phyloP scores from a whole-genome alignment of 2,113 vertebrate species.

The Drymodes brunneopygia region DNA sequence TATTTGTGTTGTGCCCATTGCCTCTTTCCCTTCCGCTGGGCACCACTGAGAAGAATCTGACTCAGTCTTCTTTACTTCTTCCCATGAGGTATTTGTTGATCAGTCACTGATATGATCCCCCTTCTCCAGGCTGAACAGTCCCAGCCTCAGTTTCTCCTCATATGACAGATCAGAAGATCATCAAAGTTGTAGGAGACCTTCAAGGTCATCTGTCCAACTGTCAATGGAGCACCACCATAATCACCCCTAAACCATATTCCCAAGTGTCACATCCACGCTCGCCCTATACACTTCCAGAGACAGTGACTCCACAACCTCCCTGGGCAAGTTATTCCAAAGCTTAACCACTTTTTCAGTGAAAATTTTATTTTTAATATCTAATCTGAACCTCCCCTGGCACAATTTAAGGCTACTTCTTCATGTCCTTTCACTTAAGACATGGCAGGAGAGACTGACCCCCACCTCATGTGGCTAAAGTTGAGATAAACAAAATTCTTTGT shows the following conservation, averaged over 20 bases:
- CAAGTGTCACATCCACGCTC: not conserved
- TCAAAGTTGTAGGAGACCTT: not conserved
- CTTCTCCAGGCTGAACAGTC: not conserved
- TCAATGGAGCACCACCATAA: not conserved
- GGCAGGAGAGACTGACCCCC: not conserved
- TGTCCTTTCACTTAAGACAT: not conserved
- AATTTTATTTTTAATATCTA: not conserved
- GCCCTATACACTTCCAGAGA: not conserved
- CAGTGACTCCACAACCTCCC: not conserved
- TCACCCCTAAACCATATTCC: not conserved
- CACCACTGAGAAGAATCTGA: not conserved
- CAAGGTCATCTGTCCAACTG: not conserved
- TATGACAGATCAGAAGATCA: not conserved
- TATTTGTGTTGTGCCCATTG: not conserved
- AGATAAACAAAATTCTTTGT: not conserved
- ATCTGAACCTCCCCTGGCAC: not conserved
- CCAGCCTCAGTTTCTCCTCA: not conserved
- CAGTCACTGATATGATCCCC: not conserved
- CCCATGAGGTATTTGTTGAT: not conserved
- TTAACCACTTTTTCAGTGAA: not conserved
- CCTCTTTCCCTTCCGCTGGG: not conserved
- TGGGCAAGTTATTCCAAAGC: not conserved
- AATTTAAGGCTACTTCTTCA: not conserved
- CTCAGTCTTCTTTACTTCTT: not conserved
- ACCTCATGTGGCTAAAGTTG: not conserved